These are phyloP conservation scores for Helarctos malayanus DNA, from an alignment of 2,797 vertebrate species.

Conservation along the genomic window DNA sequence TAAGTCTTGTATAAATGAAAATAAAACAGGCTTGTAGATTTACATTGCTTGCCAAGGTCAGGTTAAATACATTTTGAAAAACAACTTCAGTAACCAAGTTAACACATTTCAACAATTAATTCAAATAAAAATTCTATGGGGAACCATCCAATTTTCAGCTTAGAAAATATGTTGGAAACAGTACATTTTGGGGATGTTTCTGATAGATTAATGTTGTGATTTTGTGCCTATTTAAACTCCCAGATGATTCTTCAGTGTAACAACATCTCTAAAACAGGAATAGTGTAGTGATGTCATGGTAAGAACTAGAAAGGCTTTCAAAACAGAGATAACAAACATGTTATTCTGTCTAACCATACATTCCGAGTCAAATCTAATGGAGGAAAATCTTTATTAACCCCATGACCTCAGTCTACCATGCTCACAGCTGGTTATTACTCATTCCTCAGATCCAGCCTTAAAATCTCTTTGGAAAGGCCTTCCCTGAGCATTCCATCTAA, in stretches of 20 bases:
- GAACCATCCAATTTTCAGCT: constrained; percentile 77
- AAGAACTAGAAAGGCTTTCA: constrained; percentile 60
- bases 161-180: constrained; percentile 74
- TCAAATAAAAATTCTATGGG: constrained; percentile 82
- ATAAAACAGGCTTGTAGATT: constrained; percentile 59
- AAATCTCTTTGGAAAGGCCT: neutral
- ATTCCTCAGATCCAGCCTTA: neutral
- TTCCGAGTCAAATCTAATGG: neutral
- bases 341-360: neutral
- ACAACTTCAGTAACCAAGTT: neutral
- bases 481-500: neutral
- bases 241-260: constrained; percentile 41
- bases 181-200: constrained; percentile 75
- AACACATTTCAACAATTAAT: constrained; percentile 74
- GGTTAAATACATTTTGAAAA: constrained; percentile 71
- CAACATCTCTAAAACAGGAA: constrained; percentile 70
- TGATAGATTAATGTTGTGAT: constrained; percentile 60
- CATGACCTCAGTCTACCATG: neutral
- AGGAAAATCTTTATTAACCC: constrained; percentile 44
- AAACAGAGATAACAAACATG: constrained; percentile 64
- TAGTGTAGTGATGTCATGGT: constrained; percentile 57
- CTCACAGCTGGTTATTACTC: neutral
- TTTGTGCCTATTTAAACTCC: constrained; percentile 65
- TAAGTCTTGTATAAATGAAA: constrained; percentile 56
- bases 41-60: constrained; percentile 68